Evolutionary conservation across 1,140 invertebrate genomes (phyloP).

Genomic region (Apocrypta bakeri): DNA sequence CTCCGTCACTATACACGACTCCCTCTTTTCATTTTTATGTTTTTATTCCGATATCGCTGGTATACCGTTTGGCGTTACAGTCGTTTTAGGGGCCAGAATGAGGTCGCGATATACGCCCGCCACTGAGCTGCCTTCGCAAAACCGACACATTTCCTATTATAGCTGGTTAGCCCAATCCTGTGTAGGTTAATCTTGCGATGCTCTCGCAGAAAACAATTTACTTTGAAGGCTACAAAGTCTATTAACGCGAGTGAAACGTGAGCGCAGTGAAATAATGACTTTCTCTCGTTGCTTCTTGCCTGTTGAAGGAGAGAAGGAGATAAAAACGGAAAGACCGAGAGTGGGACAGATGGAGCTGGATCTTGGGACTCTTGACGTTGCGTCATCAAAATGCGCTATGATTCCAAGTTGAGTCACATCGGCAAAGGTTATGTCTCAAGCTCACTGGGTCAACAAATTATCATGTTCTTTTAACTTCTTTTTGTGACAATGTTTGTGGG

Average conservation of each 20-base stretch:
- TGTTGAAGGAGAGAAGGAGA: conserved; percentile 32
- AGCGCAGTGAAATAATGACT: conserved; percentile 70
- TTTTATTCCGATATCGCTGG: no score
- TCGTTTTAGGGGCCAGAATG: no score
- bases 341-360: conserved; percentile 1
- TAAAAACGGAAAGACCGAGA: not conserved
- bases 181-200: conserved; percentile 17
- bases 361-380: conserved; percentile 57
- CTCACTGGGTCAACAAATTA: conserved; percentile 69
- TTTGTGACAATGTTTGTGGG: not conserved
- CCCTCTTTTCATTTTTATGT: no score
- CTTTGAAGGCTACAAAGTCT: conserved; percentile 74
- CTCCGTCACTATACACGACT: no score
- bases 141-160: conserved; percentile 37
- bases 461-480: not conserved
- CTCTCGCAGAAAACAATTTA: conserved; percentile 70
- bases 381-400: conserved; percentile 61
- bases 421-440: conserved; percentile 73
- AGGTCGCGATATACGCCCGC: not conserved
- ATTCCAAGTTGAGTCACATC: conserved; percentile 64
- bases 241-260: conserved; percentile 69
- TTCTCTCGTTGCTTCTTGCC: conserved; percentile 64
- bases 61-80: no score
- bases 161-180: conserved; percentile 36
- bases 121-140: conserved; percentile 22